Percentiles rank a stretch among this genome's conserved stretches.
Evolutionary conservation across 2,888 invertebrate genomes (phyloP).

Genomic region (Macaria liturata): DNA sequence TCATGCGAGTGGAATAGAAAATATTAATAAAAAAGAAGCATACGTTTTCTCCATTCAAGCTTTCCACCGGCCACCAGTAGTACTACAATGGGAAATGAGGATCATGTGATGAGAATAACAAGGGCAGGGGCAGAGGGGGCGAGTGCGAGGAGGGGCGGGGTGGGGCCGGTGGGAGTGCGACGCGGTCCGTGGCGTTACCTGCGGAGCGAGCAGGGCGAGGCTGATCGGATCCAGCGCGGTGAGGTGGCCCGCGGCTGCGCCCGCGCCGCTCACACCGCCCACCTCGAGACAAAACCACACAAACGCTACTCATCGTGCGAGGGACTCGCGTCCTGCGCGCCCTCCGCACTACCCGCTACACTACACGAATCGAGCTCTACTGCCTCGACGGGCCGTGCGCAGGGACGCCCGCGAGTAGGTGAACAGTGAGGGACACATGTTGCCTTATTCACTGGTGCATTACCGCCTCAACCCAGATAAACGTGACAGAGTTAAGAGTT

Average conservation of each 20-base stretch:
- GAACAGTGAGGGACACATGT: slow-evolving; percentile 64
- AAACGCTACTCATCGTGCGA: slow-evolving; percentile 82
- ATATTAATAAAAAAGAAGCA: slow-evolving; percentile 63
- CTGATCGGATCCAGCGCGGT: slow-evolving; percentile 83
- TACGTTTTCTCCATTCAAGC: slow-evolving; percentile 66
- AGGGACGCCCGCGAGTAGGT: slow-evolving; percentile 68
- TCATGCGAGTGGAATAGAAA: slow-evolving; percentile 65
- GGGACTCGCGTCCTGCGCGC: slow-evolving; percentile 55
- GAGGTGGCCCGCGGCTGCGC: slow-evolving; percentile 81
- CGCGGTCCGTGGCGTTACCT: slow-evolving; percentile 66
- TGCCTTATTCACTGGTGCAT: slow-evolving; percentile 68
- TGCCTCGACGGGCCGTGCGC: slow-evolving; percentile 57
- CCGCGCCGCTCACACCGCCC: slow-evolving; percentile 83
- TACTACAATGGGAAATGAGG: slow-evolving; percentile 42
- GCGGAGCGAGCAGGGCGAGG: slow-evolving; percentile 81
- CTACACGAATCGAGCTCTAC: slow-evolving; percentile 35
- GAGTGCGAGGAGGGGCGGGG: slow-evolving; percentile 26
- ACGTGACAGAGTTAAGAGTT: slow-evolving; percentile 64
- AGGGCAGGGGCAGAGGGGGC: slow-evolving; percentile 19
- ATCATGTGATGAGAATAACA: slow-evolving; percentile 38
- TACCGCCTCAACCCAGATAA: slow-evolving; percentile 72
- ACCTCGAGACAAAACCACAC: slow-evolving; percentile 85
- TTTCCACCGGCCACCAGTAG: slow-evolving; percentile 72
- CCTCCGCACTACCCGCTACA: slow-evolving; percentile 53
- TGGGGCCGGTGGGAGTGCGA: slow-evolving; percentile 56